Percentiles rank a stretch among this genome's conserved stretches.
These are phyloP conservation scores for Eudorcas thomsonii DNA, from an alignment of 2,113 vertebrate genomes.

Conservation along the genomic window DNA sequence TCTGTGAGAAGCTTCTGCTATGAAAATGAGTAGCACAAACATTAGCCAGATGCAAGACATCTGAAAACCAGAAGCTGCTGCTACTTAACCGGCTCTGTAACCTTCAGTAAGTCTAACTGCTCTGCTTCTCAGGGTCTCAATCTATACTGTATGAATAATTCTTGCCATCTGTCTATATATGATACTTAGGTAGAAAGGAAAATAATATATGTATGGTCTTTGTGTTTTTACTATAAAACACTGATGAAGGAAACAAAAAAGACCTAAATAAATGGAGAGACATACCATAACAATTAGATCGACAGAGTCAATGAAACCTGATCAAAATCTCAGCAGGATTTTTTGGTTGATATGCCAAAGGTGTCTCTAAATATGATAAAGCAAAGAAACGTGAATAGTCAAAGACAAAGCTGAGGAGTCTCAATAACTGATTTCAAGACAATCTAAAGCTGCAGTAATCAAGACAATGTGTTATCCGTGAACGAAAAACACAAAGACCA, in stretches of 20 bases:
- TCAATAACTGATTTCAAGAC: not conserved
- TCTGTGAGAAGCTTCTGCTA: not conserved
- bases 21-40: not conserved
- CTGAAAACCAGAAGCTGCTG: conserved; percentile 1
- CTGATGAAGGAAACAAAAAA: not conserved
- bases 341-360: not conserved
- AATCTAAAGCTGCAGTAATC: not conserved
- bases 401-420: not conserved
- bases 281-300: not conserved
- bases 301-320: not conserved
- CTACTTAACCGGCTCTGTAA: not conserved
- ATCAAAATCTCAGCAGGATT: not conserved
- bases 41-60: not conserved
- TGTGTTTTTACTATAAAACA: not conserved
- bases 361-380: not conserved
- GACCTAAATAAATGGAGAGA: not conserved
- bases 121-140: not conserved
- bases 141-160: not conserved
- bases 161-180: not conserved
- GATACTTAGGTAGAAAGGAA: not conserved
- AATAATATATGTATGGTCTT: not conserved
- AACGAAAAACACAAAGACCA: not conserved
- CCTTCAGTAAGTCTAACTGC: not conserved
- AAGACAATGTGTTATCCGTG: not conserved
- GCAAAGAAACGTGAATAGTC: not conserved